Evolutionary conservation across 1,140 invertebrate species (phyloP), one percentile per base, ranked within the genome.

Genomic region (Drosophila quadrilineata): DNA sequence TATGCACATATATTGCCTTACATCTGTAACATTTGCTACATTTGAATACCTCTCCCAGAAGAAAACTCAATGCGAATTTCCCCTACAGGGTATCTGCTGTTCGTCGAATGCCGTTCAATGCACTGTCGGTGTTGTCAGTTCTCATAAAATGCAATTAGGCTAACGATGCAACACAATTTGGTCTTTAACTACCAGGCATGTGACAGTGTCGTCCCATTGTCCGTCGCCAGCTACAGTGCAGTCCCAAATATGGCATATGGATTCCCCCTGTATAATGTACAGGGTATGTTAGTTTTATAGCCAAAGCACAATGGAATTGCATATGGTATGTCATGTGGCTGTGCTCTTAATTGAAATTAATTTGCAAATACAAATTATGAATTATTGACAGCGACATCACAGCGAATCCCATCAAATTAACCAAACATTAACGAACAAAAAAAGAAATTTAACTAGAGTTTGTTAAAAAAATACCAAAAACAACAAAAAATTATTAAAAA

Each of bases 131-230:
- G 35, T 36, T 36, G 10, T 77, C 68, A 48, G 45, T 54, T 49
- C 56, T 62, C 48, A 73, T 36, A 77, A 77, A 84, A 84, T 84
- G 77, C 77, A 84, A 85, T 84, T 84, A 84, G 73, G 75, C 77
- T 84, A 84, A 84, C 77, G 77, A 84, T 85, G 77, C 79, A 84
- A 74, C 79, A 66, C 79, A 85, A 84, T 84, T 84, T 84, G 66
- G 77, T 84, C 69, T 77, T 74, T 82, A 85, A 82, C 79, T 85
- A 71, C 74, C 26, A 85, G 62, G 72, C n/a, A 57, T 48, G 56
- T 60, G 29, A 17, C 38, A 53, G 40, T 50, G 22, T 4, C 14
- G 28, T 24, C n/a, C n/a, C n/a, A n/a, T n/a, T n/a, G n/a, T n/a
- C n/a, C n/a, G n/a, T n/a, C n/a, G n/a, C n/a, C n/a, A n/a, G n/a